Base-by-base conservation (phyloP, 2,797 vertebrate species). In the Syngnathus rostellatus region DNA sequence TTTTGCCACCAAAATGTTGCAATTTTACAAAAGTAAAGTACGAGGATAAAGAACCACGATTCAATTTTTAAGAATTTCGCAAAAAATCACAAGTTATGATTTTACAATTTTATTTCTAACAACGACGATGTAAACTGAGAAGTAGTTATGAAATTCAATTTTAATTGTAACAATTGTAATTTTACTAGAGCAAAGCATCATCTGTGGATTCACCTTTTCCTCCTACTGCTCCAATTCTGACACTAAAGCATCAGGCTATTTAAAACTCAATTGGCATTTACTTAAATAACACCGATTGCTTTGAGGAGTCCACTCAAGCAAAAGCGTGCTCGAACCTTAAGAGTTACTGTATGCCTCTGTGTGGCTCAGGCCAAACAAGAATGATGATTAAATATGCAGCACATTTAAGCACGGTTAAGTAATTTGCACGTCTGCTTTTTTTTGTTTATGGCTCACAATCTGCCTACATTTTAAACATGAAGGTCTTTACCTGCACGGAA, bases 221-320 rank as follows among this genome's bases (percentile, higher is more conserved):
- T 62, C 38, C 51, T 31, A 21, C 68, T 54, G 50, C 45, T 70
- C 65, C 41, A 23, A 40, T 68, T 79, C 68, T 59, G 66, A 69
- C 48, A 38, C 21, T 73, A 70, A 41, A 66, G 66, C 80, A 77
- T 71, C 69, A 53, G 67, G 76, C 81, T 69, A 72, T 75, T 72
- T 71, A 65, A 71, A 87, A 77, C 69, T 38, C 73, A 70, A 74
- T 53, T 87, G 86, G 79, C 85, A 88, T 88, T 88, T 86, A 53
- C 41, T 58, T 58, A 73, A 86, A 87, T 85, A 85, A 69, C 86
- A 78, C 67, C 16, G 64, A 77, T 71, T 55, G 85, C 85, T 87
- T 72, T 65, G 81, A 83, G 85, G 72, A 75, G 75, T 74, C 74
- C 71, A 67, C 62, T 77, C 62, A 71, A 70, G 78, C 82, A 57